A percentile compares a stretch with the other conserved stretches of the same genome.
These are phyloP conservation scores for Nephila pilipes DNA, from an alignment of 1,140 invertebrate genomes.

Conservation along the genomic window DNA sequence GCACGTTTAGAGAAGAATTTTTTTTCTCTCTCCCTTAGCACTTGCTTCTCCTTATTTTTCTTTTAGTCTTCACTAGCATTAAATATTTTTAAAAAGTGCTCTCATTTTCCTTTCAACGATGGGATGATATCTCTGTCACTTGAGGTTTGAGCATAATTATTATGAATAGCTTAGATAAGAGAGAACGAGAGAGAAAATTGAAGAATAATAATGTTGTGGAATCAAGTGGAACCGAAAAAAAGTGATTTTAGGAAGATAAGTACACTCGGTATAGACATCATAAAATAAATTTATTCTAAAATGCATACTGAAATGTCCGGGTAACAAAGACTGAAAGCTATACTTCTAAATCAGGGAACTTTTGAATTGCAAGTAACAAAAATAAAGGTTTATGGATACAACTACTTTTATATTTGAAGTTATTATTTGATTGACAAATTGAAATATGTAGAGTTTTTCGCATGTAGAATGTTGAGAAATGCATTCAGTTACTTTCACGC, in stretches of 20 bases:
- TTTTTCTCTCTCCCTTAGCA: not conserved
- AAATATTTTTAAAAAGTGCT: slow-evolving; percentile 11
- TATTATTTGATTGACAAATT: too few species aligned
- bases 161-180: slow-evolving; percentile 6
- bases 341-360: too few species aligned
- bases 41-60: not conserved
- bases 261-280: not conserved
- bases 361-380: too few species aligned
- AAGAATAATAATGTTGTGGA: not conserved
- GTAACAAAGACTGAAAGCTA: too few species aligned
- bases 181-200: not conserved
- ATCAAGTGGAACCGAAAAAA: not conserved
- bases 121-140: slow-evolving; percentile 24
- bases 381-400: too few species aligned
- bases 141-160: slow-evolving; percentile 5
- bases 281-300: not conserved
- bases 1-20: not conserved
- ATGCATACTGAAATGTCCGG: too few species aligned
- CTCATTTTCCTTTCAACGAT: not conserved
- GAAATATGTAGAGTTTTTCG: too few species aligned
- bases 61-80: not conserved
- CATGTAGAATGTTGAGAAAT: too few species aligned
- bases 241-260: slow-evolving; percentile 11
- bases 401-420: too few species aligned
- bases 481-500: too few species aligned